These are phyloP conservation scores for Odontomyia ornata DNA, from an alignment of 2,888 invertebrate genomes.

Conservation along the genomic window DNA sequence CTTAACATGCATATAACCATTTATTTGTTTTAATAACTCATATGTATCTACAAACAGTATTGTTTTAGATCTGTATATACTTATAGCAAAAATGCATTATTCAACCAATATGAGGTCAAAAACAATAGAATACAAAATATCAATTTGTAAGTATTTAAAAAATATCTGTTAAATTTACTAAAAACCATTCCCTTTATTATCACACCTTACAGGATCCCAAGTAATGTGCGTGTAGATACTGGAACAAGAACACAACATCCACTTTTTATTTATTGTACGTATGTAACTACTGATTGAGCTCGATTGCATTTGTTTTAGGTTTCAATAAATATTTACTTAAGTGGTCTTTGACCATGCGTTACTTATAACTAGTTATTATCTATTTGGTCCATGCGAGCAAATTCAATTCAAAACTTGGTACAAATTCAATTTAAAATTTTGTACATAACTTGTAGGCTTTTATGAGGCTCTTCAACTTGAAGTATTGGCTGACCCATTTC, in stretches of 20 bases:
- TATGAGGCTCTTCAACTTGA: slow-evolving; percentile 71
- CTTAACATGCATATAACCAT: background rate
- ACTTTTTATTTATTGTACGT: background rate
- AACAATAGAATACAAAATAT: slow-evolving; percentile 2
- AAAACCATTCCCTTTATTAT: background rate
- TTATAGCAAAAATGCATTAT: background rate
- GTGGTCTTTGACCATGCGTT: background rate
- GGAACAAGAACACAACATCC: background rate
- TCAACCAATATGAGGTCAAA: slow-evolving; percentile 21
- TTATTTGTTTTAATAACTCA: background rate
- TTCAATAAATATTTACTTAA: background rate
- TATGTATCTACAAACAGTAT: background rate
- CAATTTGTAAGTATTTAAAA: slow-evolving; percentile 11
- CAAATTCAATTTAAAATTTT: slow-evolving; percentile 52
- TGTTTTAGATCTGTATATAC: background rate
- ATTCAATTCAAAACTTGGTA: background rate
- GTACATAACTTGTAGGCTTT: slow-evolving; percentile 74
- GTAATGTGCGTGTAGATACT: background rate
- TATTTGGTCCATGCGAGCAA: slow-evolving; percentile 38
- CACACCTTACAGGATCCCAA: background rate
- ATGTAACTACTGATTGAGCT: background rate
- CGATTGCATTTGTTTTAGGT: background rate
- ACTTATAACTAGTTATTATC: slow-evolving; percentile 4
- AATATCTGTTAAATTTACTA: background rate
- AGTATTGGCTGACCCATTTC: slow-evolving; percentile 70